phyloP scores from a whole-genome alignment of 2,113 vertebrate species.

The Clarias gariepinus region DNA sequence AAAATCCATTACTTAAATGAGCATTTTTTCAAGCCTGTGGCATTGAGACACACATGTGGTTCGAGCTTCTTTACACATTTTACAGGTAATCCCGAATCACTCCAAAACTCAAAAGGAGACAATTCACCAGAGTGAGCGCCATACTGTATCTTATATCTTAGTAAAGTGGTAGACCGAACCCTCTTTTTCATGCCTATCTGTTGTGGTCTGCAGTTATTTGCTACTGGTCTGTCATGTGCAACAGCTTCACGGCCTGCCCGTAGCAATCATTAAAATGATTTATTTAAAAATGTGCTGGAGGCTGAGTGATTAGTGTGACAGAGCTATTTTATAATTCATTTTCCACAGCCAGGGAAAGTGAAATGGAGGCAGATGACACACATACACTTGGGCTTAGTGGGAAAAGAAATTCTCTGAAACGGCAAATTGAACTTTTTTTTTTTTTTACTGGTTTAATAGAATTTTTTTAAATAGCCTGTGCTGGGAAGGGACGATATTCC shows the following conservation, averaged over 20 bases:
- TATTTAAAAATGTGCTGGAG: conserved; percentile 74
- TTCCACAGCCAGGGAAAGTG: conserved; percentile 66
- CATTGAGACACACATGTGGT: neutral
- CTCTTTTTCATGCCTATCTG: neutral
- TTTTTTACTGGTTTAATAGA: conserved; percentile 58
- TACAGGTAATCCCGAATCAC: neutral
- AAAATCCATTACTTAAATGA: neutral
- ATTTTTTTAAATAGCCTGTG: conserved; percentile 57
- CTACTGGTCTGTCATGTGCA: conserved; percentile 56
- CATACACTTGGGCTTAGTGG: conserved; percentile 54
- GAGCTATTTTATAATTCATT: conserved; percentile 76
- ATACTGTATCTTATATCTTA: neutral
- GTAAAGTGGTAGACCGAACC: conserved; percentile 21
- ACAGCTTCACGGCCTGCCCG: conserved; percentile 57
- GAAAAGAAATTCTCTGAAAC: conserved; percentile 55
- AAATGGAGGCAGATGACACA: conserved; percentile 67
- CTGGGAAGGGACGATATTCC: conserved; percentile 20
- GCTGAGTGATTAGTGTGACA: conserved; percentile 75
- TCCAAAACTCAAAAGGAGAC: neutral
- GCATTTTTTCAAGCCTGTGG: neutral
- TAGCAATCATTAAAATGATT: conserved; percentile 75
- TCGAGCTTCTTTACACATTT: neutral
- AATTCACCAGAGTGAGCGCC: neutral
- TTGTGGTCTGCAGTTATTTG: conserved; percentile 33
- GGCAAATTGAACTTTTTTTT: conserved; percentile 60